Base-by-base conservation (phyloP, 2,113 vertebrate genomes). In the Nicator chloris region DNA sequence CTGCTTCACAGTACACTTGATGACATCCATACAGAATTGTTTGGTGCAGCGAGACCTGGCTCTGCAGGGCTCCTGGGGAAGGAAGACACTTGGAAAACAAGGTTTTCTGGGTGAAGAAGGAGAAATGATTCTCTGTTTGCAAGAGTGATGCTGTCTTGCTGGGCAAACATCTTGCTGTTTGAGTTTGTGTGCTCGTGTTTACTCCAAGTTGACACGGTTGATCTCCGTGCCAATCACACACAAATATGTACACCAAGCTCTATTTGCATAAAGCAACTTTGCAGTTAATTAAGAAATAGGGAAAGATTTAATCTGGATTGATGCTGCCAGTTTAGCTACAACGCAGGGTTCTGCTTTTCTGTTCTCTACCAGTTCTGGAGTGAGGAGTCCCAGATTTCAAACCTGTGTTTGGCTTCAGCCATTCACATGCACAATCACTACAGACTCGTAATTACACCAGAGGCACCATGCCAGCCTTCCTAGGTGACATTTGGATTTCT, bases 161-260 rank as follows among this genome's bases (percentile, higher is more conserved):
- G 90, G 86, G 88, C 87, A 95, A 96, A 96, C 78, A 93, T 72
- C 86, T 92, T n/a, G 4, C 60, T 93, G 78, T 95, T 95, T 96
- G 93, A 96, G 79, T 85, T 95, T 56, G 78, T 63, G 20, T 69
- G 71, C 71, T 88, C 0, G 0, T 82, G 39, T 80, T 95, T 92
- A 93, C 87, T 94, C 84, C 53, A 92, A 88, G 78, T 12, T 93
- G 94, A 85, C 83, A 60, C 9, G 56, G 89, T 56, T 95, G 94
- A 93, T 95, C 92, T 86, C 60, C 53, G 64, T 88, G 73, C 86
- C 93, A 91, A 86, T 94, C 94, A 90, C 86, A 91, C 70, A 80
- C 51, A 92, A 93, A 94, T 65, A 81, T 24, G n/a, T 75, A 90
- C 92, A 60, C 73, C 80, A 91, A 78, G 65, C 63, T 71, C 35